Evolutionary conservation across 1,140 invertebrate species (phyloP), one percentile per base, ranked within the genome.

Genomic region (Trichoplusia ni): DNA sequence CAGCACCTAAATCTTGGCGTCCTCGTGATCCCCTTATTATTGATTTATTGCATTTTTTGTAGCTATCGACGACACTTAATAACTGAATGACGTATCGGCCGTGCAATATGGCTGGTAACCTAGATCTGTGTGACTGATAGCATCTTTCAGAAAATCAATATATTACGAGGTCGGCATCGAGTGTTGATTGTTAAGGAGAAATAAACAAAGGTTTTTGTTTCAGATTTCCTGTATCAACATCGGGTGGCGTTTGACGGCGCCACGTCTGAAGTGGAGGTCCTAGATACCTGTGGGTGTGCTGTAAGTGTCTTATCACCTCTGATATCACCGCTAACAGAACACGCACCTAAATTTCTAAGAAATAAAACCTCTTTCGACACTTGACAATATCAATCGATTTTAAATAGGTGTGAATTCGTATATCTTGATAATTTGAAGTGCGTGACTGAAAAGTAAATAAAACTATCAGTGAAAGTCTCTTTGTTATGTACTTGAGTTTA

Each of bases 161-260:
- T 60, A 42, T 69, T 68, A 53, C 67, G 53, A 72, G 71, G 69
- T 64, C 68, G 62, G 27, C 64, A 37, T 29, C 13, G 23, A 46
- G 21, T 35, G 49, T 53, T 23, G 53, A 61, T 62, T 59, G 51
- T 56, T 46, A 31, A 40, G 42, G 14, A 54, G 31, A 37, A 49
- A 23, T 59, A 40, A 54, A 53, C 44, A 40, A 44, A 42, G 27
- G 35, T 29, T 8, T 72, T 73, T 71, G 67, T 94, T 94, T 67
- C 93, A 95, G 95, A 96, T 92, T 94, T 95, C 72, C 91, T 95
- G 13, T 96, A 96, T 84, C 92, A 94, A 72, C 95, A 96, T 76
- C 94, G 93, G 60, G 93, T 95, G 16, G 94, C 93, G 35, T 94
- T 96, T 77, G 95, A 96, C 78, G 95, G 94, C 67, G 93, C 93